These are phyloP conservation scores for Tamandua tetradactyla DNA, from an alignment of 2,797 vertebrate species.

Conservation along the genomic window DNA sequence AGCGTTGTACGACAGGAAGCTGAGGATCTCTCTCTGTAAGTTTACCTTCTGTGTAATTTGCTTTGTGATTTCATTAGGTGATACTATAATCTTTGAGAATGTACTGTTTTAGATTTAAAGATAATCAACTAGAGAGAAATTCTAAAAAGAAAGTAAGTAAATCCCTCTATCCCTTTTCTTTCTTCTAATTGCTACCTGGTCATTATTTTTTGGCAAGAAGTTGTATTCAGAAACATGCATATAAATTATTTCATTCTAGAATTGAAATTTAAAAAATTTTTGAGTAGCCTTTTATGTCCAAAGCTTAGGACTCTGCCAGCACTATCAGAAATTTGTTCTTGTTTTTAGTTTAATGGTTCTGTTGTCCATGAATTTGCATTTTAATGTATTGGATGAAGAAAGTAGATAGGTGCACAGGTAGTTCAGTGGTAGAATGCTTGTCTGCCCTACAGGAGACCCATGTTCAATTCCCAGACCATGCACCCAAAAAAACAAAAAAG, in stretches of 20 bases:
- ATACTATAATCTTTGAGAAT: neutral
- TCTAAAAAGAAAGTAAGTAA: conserved; percentile 20
- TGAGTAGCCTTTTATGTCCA: neutral
- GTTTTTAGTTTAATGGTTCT: neutral
- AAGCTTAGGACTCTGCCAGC: neutral
- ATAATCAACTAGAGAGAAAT: neutral
- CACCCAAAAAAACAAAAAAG: too few species aligned
- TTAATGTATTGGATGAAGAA: neutral
- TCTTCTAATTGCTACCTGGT: neutral
- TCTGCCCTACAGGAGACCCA: too few species aligned
- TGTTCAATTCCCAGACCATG: too few species aligned
- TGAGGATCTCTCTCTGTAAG: conserved; percentile 96
- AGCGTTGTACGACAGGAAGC: conserved; percentile 98
- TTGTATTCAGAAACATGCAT: conserved; percentile 26
- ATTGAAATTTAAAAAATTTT: neutral
- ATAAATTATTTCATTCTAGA: neutral
- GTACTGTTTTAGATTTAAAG: neutral
- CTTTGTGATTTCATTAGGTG: neutral
- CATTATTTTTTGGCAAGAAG: conserved; percentile 11
- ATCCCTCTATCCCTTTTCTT: neutral
- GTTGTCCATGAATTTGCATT: neutral
- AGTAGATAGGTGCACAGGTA: too few species aligned
- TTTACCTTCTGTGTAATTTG: conserved; percentile 48
- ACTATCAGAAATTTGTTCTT: neutral
- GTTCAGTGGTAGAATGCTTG: too few species aligned